Base-by-base conservation (phyloP, 2,888 invertebrate genomes). In the Graphium colonna region DNA sequence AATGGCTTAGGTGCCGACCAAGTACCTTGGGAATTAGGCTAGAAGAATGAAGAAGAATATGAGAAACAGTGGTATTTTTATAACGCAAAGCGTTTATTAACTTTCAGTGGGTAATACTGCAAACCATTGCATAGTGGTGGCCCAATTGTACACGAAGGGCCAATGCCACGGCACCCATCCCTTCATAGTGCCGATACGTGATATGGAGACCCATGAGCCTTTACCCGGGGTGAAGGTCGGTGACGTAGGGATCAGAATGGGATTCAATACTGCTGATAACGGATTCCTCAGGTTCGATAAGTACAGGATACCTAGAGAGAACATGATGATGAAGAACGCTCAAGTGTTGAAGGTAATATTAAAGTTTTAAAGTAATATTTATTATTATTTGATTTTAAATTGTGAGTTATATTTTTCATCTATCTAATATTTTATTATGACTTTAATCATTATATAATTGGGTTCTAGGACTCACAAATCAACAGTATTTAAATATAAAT, bases 251-350 rank as follows among this genome's bases (percentile, higher is more conserved):
- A 93, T 95, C 1, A 97, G 97, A 76, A 86, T 97, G 49, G 97
- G 96, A 12, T 95, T 96, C 92, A 94, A 95, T 67, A 91, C 92
- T 0, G 93, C 94, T 5, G 97, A 98, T 72, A 97, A 98, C 79
- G 97, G 97, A 0, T 98, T 94, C 75, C 85, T 97, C 51, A 94
- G 95, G 0, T 93, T 98, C 57, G 91, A 95, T 51, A 91, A 95
- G 65, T 93, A 95, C 15, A 91, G 96, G 57, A 94, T 98, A 69
- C 96, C 97, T 0, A 88, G 96, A 38, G 91, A 91, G 7, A 89
- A 95, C 59, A 95, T 97, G 96, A 78, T 97, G 13, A 97, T 97
- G 97, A 95, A 94, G 79, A 94, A 96, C 79, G 93, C 94, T 40
- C 91, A 96, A 88, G 96, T 97, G 60, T 55, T 61, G 10, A 59